Percentiles rank a stretch among this genome's conserved stretches.
Evolutionary conservation across 2,888 invertebrate genomes (phyloP).

Genomic region (Perizoma flavofasciatum): DNA sequence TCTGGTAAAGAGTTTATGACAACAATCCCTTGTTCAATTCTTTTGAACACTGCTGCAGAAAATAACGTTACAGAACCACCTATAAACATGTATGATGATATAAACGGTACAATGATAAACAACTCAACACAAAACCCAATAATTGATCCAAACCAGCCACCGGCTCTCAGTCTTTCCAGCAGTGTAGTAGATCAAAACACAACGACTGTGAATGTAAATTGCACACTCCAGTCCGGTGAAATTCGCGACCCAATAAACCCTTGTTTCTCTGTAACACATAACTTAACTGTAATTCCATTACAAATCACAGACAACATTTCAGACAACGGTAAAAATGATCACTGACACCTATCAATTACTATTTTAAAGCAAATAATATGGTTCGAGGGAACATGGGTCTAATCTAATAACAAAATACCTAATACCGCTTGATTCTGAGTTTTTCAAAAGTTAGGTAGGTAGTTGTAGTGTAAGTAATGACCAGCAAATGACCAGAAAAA

Average conservation of each 20-base stretch:
- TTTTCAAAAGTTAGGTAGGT: too few relatives aligned
- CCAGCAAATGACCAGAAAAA: too few relatives aligned
- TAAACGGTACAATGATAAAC: slow-evolving; percentile 39
- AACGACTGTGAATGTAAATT: slow-evolving; percentile 47
- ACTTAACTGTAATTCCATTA: slow-evolving; percentile 72
- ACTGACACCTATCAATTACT: background rate
- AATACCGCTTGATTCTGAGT: too few relatives aligned
- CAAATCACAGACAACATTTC: slow-evolving; percentile 39
- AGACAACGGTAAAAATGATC: slow-evolving; percentile 14
- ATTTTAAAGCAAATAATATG: too few relatives aligned
- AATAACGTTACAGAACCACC: slow-evolving; percentile 78
- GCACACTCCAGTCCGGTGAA: slow-evolving; percentile 59
- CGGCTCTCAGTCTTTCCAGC: slow-evolving; percentile 50
- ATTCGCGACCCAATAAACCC: slow-evolving; percentile 73
- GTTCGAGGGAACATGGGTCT: too few relatives aligned
- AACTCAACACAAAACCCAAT: slow-evolving; percentile 31
- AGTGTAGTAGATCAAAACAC: slow-evolving; percentile 42
- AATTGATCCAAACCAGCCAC: slow-evolving; percentile 47
- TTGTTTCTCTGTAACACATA: slow-evolving; percentile 64
- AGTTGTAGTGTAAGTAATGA: too few relatives aligned
- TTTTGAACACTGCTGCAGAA: slow-evolving; percentile 74
- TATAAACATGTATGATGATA: slow-evolving; percentile 41
- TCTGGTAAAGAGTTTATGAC: slow-evolving; percentile 72
- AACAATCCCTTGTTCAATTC: slow-evolving; percentile 76
- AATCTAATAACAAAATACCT: too few relatives aligned